These are phyloP conservation scores for human DNA, from an alignment of 2,113 vertebrate species.

Conservation along the genomic window DNA sequence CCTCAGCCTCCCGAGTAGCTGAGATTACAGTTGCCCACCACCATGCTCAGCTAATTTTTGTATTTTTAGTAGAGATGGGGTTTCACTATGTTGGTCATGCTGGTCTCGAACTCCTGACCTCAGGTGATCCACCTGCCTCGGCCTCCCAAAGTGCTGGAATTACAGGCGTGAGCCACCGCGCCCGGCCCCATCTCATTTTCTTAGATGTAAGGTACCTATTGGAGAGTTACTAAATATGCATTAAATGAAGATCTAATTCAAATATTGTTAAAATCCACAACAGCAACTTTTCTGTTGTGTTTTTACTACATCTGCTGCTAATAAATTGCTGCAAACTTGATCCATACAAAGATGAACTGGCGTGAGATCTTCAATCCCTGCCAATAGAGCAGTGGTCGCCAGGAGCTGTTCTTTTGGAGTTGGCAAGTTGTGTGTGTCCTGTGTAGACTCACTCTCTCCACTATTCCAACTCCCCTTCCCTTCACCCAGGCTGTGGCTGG, in stretches of 20 bases:
- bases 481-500: fast-evolving
- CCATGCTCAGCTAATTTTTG: too few species aligned
- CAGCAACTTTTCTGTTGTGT: background rate
- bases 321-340: background rate
- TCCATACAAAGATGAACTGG: background rate
- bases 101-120: too few species aligned
- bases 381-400: background rate
- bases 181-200: background rate
- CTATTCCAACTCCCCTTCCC: background rate
- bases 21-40: too few species aligned
- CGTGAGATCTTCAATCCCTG: background rate
- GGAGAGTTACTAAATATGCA: background rate
- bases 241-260: constrained; percentile 6
- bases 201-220: background rate
- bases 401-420: background rate
- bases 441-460: background rate
- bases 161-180: too few species aligned
- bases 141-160: too few species aligned
- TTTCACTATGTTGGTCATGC: too few species aligned
- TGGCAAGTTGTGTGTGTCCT: background rate
- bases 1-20: too few species aligned
- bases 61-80: too few species aligned
- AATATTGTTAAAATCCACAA: background rate
- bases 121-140: too few species aligned
- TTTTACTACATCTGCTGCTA: background rate